Percentiles rank a stretch among this genome's conserved stretches.
phyloP scores from a whole-genome alignment of 2,888 invertebrate genomes.

The Geophilus truncorum region DNA sequence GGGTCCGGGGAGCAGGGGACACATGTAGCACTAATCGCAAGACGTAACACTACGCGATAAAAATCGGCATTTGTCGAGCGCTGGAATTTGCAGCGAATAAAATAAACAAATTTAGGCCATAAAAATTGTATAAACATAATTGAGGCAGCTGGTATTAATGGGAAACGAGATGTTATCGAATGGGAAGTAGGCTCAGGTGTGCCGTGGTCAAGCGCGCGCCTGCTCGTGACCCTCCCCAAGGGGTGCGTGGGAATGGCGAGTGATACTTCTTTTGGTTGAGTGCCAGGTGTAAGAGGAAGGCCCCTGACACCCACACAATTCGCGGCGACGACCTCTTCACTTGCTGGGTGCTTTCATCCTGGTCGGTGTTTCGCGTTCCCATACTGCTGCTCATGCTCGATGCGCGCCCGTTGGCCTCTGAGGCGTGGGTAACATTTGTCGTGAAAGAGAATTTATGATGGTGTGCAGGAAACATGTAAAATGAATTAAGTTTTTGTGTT shows the following conservation, averaged over 20 bases:
- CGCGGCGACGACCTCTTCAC: neutral
- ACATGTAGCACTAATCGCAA: neutral
- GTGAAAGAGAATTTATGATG: too few species aligned
- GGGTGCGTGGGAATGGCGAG: slow-evolving; percentile 8
- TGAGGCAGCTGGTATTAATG: slow-evolving; percentile 1
- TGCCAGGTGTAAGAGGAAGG: neutral
- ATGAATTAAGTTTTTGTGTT: neutral
- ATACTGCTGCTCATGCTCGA: neutral
- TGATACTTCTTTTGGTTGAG: neutral
- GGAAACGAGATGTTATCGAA: slow-evolving; percentile 11
- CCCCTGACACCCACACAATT: slow-evolving; percentile 4
- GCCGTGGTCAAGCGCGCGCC: slow-evolving; percentile 2
- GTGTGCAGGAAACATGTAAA: too few species aligned
- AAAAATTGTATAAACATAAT: slow-evolving; percentile 13
- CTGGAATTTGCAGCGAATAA: neutral
- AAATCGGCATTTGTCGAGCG: neutral
- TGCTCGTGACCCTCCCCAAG: neutral
- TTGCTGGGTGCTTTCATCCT: neutral
- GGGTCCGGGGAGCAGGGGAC: too few species aligned
- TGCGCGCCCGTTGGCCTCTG: neutral
- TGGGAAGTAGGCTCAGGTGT: slow-evolving; percentile 9
- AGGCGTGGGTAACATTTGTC: neutral
- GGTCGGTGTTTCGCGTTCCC: neutral
- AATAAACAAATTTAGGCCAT: neutral
- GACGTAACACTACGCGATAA: neutral